Base-by-base conservation (phyloP, 2,113 vertebrate genomes). In the Emberiza fucata region DNA sequence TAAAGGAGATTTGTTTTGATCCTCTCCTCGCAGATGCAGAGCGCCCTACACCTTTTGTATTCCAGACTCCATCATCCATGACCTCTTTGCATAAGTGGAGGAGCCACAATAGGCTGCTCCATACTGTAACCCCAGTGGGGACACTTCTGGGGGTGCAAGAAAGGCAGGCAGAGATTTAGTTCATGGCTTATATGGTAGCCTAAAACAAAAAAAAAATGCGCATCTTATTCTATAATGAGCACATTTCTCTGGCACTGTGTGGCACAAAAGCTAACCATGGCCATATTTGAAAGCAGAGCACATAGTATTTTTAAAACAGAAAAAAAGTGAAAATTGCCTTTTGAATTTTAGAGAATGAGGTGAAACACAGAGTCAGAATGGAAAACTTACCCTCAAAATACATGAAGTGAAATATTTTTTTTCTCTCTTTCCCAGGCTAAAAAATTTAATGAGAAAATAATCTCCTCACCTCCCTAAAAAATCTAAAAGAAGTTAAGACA, bases 1-100 rank as follows among this genome's bases (percentile, higher is more conserved):
- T 93, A 95, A 93, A 97, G 87, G 83, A 95, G 92, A 92, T 96
- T 92, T 95, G 80, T 94, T 92, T 88, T 85, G 85, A 92, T 96
- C 83, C 69, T 57, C 63, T 94, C 61, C 76, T 90, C 5, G 0
- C 79, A 86, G 89, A 95, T 73, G 75, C 83, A 61, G 64, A 70
- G 44, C 53, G 61, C 64, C 95, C 81, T 91, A 86, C 81, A 93
- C 89, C 65, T 95, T 95, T 86, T 90, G 63, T 87, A 35, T 91
- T 90, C 71, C 82, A 72, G 87, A 45, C 63, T 78, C 78, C 42
- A 53, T 51, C 70, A 93, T 86, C 66, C 25, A 5, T 88, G 73
- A 93, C 89, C 63, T 89, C 82, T 92, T 81, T 76, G 54, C 63
- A 56, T 57, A 85, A 84, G n/a, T 39, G 76, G 39, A 0, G 1